Evolutionary conservation across 1,140 invertebrate genomes (phyloP), one percentile per base, ranked within the genome.

Genomic region (Mercenaria mercenaria): DNA sequence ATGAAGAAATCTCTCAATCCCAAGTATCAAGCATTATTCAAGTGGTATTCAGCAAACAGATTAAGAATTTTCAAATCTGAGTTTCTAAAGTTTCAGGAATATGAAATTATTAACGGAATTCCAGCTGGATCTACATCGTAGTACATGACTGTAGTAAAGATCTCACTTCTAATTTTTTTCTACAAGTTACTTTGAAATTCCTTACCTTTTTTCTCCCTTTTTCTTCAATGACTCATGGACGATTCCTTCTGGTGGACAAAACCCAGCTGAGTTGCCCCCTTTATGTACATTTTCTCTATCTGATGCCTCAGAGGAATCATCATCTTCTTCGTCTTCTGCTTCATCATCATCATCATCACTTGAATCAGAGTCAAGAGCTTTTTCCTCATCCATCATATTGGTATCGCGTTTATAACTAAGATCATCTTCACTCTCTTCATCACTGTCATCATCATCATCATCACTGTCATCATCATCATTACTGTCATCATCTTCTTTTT

Each of bases 221-320:
- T 89, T 82, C 4, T 69, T 23, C 29, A 82, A 39, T 2, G 88
- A 82, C 32, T 89, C 88, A 72, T 89, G 88, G 37, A 89, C 88
- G 56, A 89, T 89, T 13, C 88, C 88, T 37, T 47, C 39, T 29
- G 88, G 76, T 15, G 88, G 88, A 29, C 43, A 69, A 50, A 74
- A 89, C 6, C 86, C 86, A 47, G 76, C 23, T 34, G 15, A 10
- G 23, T 80, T 83, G n/a, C 8, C 26, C n/a, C 29, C 50, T 0
- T 23, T 52, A 20, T 15, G 20, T 39, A 32, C n/a, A 61, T 10
- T 47, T 18, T 23, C 61, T n/a, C 23, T 37, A 18, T 61, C 59
- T 32, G 56, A 34, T 41, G 4, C 41, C 1, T 84, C 67, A n/a
- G 23, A 15, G 6, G n/a, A 8, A 39, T 26, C 61, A 0, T 32